Base-by-base conservation (phyloP, 2,888 invertebrate genomes). In the Julus scanicus region DNA sequence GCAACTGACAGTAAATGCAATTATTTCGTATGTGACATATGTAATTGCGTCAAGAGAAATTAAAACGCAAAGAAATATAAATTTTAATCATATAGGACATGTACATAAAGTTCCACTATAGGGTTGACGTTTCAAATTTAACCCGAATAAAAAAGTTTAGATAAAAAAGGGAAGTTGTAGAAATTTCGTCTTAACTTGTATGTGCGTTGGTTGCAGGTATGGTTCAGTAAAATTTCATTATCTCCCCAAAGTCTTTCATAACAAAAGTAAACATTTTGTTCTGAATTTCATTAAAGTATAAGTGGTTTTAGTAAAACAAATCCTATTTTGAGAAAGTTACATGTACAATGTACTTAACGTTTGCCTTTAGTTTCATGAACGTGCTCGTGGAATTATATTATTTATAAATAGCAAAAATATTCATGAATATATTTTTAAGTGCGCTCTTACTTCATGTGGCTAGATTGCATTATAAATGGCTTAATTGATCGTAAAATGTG, bases 401-500 rank as follows among this genome's bases (percentile, higher is more conserved):
- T 80, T 80, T 29, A 37, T 37, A 37, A 80, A 37, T 39, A 13
- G 37, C 37, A 13, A 13, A 80, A 37, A 80, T 80, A 80, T 80
- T 29, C 20, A 29, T 71, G 71, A 53, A 53, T 53, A 53, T 80
- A 80, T 13, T 13, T 39, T 11, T 15, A 29, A 29, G 9, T 29
- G 71, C 71, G 20, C 20, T 20, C 3, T 39, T 39, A 37, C 29
- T 80, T 80, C 15, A 11, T 37, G 80, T 15, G 29, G 80, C 13
- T 80, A 39, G 13, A 37, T 39, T 13, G 80, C 29, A 80, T 80
- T 80, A 13, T 15, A 80, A 13, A 80, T 80, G 11, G 80, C 37
- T 80, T 80, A 80, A 80, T 80, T 39, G 37, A 15, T 80, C 80
- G 37, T 80, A 15, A 80, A 80, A 80, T 80, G 80, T 13, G 37